Base-by-base conservation (phyloP, 2,113 vertebrate species). In the Corynorhinus townsendii region DNA sequence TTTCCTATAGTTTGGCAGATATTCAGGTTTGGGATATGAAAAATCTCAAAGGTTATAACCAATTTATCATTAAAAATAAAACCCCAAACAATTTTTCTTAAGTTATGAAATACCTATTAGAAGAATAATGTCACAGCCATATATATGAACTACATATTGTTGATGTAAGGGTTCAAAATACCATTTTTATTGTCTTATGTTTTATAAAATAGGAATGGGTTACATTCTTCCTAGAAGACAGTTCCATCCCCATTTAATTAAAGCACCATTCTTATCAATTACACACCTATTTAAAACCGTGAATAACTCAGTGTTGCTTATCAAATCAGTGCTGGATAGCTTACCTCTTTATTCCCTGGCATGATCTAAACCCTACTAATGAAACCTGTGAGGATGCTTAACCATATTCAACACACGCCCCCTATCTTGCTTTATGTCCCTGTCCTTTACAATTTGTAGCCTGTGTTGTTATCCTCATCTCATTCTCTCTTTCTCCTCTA, bases 11-110 rank as follows among this genome's bases (percentile, higher is more conserved):
- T 80, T 94, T 97, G 56, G 28, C 43, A 93, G 62, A 62, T 73
- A 93, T 72, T 96, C 77, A 89, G 43, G 8, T 95, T 66, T 68
- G 22, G 28, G 54, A 14, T 92, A 35, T 93, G 85, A 83, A 81
- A 90, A 95, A 86, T 54, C 11, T 86, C 56, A 88, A 76, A 68
- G 11, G 10, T 72, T 9, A 90, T 97, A 89, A 83, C 4, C 15
- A 90, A 89, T 43, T 56, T 84, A 33, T 91, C 72, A 76, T 28
- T 79, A 83, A 93, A 96, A 85, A 52, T 84, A 87, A 85, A 92
- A 85, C 2, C 11, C 9, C 11, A 83, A 86, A 45, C 2, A 17
- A 81, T 76, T 77, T 81, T 43, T 71, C 45, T 59, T 30, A 93
- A 38, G 15, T 88, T 82, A 47, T 28, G 24, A 90, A 66, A 89